Conservation (phyloP, 2,113 vertebrate genomes). For the Campylomormyrus tamandua region DNA sequence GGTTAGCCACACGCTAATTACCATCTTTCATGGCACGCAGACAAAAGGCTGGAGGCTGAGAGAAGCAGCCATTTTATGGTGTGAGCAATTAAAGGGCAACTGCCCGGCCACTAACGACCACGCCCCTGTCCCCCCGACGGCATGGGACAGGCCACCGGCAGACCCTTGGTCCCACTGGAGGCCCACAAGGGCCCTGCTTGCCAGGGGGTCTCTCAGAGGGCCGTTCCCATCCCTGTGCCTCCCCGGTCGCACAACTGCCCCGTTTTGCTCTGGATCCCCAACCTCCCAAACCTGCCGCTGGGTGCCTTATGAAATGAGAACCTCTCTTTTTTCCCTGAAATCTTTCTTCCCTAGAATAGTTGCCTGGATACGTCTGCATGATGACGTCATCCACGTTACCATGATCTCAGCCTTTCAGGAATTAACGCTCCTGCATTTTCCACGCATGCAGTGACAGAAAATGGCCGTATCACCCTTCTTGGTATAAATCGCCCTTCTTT, state of each 20-base stretch:
- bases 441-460: not conserved
- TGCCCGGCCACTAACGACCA: constrained; percentile 39
- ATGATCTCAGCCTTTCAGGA: not conserved
- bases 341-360: not conserved
- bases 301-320: not conserved
- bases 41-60: constrained; percentile 48
- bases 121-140: constrained; percentile 36
- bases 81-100: constrained; percentile 50
- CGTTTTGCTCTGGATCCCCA: too few species aligned
- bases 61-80: constrained; percentile 43
- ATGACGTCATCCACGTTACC: not conserved
- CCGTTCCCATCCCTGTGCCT: constrained; percentile 15
- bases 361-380: constrained; percentile 14
- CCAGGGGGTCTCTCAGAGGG: not conserved
- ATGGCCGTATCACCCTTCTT: not conserved
- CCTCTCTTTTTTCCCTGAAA: not conserved
- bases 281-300: not conserved
- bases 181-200: constrained; percentile 26
- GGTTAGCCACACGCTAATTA: constrained; percentile 39
- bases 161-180: constrained; percentile 37
- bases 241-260: constrained; percentile 8
- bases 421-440: not conserved
- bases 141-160: constrained; percentile 37
- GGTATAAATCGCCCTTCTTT: not conserved
- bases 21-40: constrained; percentile 50